phyloP scores from a whole-genome alignment of 64 coral and sea anemone species.

The Pachyseris speciosa region DNA sequence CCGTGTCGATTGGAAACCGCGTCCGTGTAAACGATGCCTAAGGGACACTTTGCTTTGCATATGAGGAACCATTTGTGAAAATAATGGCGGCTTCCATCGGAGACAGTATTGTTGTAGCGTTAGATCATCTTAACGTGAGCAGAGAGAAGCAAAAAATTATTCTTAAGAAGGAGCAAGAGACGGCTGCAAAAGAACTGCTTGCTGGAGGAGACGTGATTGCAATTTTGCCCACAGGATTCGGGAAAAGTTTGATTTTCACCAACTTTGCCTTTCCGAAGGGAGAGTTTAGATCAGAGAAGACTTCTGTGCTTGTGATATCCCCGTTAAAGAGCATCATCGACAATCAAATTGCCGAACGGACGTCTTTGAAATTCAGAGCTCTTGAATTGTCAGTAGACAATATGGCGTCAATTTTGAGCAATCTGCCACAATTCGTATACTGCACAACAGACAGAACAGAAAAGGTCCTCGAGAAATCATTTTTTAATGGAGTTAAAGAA shows the following conservation, averaged over 20 bases:
- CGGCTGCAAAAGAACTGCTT: neutral
- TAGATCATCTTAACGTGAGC: too few species aligned
- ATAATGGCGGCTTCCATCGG: too few species aligned
- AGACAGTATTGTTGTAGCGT: too few species aligned
- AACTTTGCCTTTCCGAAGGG: constrained; percentile 8
- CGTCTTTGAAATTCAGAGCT: neutral
- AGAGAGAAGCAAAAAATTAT: too few species aligned
- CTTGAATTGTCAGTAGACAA: neutral
- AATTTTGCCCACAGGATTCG: too few species aligned
- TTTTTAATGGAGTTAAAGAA: neutral
- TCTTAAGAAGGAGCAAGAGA: too few species aligned
- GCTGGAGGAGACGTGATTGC: neutral
- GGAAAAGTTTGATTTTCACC: too few species aligned
- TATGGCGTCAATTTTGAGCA: neutral
- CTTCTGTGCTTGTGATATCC: neutral
- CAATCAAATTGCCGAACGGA: neutral
- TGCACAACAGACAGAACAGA: neutral
- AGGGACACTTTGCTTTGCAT: too few species aligned
- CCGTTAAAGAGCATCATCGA: constrained; percentile 10
- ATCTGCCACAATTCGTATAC: constrained; percentile 25
- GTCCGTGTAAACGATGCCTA: too few species aligned
- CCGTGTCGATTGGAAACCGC: too few species aligned
- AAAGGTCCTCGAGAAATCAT: too few species aligned
- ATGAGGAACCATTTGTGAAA: too few species aligned
- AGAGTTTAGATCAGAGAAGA: neutral